A percentile compares a stretch with the other conserved stretches of the same genome.
Conservation (phyloP, 2,888 invertebrate species). For the Myopa testacea region DNA sequence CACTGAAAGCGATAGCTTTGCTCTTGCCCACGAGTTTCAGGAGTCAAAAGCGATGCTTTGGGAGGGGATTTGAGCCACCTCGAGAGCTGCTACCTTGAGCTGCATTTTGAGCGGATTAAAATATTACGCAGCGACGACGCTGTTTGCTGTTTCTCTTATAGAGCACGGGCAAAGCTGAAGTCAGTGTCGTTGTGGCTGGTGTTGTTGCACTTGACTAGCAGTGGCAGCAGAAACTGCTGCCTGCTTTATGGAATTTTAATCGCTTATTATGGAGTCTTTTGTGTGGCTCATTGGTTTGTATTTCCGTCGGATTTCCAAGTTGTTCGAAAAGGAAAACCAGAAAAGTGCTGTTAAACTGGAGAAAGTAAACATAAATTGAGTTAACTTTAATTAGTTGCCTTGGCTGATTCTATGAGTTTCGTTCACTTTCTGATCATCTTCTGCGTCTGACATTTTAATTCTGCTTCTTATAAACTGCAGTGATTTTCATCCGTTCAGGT, state of each 20-base stretch:
- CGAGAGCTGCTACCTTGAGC: constrained; percentile 37
- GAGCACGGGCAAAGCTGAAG: constrained; percentile 41
- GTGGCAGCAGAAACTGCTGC: constrained; percentile 32
- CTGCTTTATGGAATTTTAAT: constrained; percentile 50
- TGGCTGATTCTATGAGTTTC: not conserved
- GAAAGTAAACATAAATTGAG: not conserved
- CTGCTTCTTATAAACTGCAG: too few species aligned
- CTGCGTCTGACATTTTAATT: not conserved
- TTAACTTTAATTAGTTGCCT: not conserved
- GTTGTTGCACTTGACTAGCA: not conserved
- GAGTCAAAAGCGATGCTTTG: constrained; percentile 18
- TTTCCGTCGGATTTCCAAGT: constrained; percentile 42
- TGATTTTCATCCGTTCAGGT: not conserved
- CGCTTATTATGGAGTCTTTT: constrained; percentile 50
- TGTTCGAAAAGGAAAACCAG: not conserved
- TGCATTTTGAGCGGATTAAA: constrained; percentile 40
- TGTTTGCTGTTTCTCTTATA: constrained; percentile 53
- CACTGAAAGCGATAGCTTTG: constrained; percentile 34
- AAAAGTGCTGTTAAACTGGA: not conserved
- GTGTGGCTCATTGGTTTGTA: constrained; percentile 52
- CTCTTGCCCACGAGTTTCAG: constrained; percentile 4
- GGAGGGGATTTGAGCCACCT: not conserved
- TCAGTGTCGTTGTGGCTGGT: constrained; percentile 40
- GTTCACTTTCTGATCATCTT: not conserved
- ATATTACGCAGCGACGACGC: constrained; percentile 28